These are phyloP conservation scores for Malacoraja senta DNA, from an alignment of 2,797 vertebrate species.

Conservation along the genomic window DNA sequence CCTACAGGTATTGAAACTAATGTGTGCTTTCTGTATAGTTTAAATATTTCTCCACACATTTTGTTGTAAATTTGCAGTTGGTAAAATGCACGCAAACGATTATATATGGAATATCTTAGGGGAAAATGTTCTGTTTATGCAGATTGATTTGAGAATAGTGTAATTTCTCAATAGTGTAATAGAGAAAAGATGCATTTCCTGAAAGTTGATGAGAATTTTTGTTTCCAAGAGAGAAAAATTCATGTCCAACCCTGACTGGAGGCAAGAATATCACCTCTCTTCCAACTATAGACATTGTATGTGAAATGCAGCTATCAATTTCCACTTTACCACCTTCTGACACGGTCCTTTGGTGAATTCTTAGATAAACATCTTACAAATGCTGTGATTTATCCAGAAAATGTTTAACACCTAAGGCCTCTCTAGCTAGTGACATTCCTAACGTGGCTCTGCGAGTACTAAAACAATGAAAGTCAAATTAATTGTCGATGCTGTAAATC, in stretches of 20 bases:
- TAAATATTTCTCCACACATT: not conserved
- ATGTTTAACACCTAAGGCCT: not conserved
- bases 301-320: not conserved
- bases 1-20: constrained; percentile 64
- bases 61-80: not conserved
- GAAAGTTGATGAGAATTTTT: not conserved
- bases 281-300: not conserved
- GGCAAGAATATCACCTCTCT: not conserved
- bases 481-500: too few relatives aligned
- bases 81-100: not conserved
- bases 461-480: too few relatives aligned
- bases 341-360: not conserved
- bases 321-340: not conserved
- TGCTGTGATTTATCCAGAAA: not conserved
- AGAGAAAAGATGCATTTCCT: not conserved
- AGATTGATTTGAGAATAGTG: not conserved
- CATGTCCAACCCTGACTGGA: not conserved
- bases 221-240: too few relatives aligned
- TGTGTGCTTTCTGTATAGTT: not conserved
- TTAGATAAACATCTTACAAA: not conserved
- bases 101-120: not conserved
- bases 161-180: not conserved
- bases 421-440: not conserved
- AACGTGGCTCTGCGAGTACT: too few relatives aligned
- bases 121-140: not conserved